Evolutionary conservation across 1,140 invertebrate species (phyloP), one percentile per base, ranked within the genome.

Genomic region (Drosophila bifasciata): DNA sequence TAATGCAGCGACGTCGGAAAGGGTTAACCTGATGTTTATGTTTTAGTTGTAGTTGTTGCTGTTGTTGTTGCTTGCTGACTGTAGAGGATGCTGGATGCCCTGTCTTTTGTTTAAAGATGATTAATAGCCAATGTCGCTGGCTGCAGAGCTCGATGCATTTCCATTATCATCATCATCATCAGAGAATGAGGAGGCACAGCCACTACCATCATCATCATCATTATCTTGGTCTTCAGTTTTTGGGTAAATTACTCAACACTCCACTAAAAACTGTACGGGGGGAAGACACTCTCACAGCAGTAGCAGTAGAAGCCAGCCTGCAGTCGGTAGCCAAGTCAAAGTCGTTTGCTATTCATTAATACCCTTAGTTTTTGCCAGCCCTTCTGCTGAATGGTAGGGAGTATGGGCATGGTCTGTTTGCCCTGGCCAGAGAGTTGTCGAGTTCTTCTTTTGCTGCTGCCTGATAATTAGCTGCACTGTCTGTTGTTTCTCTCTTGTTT

Each of bases 291-390:
- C 23, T 19, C 7, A 11, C 32, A 36, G 15, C 36, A 16, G 25
- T 8, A 51, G 32, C 11, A 36, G 11, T 13, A 1, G 32, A 4
- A 21, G 28, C 19, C 13, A 41, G 25, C 36, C 48, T 57, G 43
- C 39, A 28, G 13, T 36, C 21, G 45, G 48, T 36, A 36, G 36
- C 64, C 61, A 68, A 86, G 80, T 78, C 78, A 83, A 83, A 86
- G 78, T 88, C 83, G 81, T 83, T 86, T 88, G 84, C 83, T 83
- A 88, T 86, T 86, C 83, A 86, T 86, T 86, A 86, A 88, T 88
- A 85, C 77, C 77, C 77, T 74, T 77, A 85, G 77, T 77, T 83
- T 83, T 78, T 84, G 56, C 56, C 28, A 19, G 19, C n/a, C n/a
- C 48, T 17, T 17, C n/a, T 43, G 64, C 61, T 32, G 32, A 11